Evolutionary conservation across 2,797 vertebrate species (phyloP).

Genomic region (Gadopsis marmoratus): DNA sequence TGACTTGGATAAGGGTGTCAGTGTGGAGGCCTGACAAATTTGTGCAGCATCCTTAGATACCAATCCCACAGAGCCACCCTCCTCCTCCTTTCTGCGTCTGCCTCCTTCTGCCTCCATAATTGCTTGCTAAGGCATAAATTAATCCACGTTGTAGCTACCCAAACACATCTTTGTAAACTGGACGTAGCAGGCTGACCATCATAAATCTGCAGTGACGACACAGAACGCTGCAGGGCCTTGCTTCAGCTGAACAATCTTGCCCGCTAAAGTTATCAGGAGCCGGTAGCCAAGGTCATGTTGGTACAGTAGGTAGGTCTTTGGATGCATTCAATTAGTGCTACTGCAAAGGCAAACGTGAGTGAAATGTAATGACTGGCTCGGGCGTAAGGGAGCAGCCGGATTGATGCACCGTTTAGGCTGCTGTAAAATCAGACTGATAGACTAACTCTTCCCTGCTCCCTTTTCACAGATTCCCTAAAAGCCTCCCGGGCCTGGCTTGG

Average conservation of each 20-base stretch:
- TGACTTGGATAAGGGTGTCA: constrained; percentile 75
- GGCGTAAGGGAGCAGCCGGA: constrained; percentile 31
- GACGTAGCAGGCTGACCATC: constrained; percentile 35
- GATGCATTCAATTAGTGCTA: constrained; percentile 67
- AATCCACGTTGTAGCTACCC: constrained; percentile 46
- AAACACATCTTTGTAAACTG: constrained; percentile 59
- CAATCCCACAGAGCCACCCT: constrained; percentile 31
- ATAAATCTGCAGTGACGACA: constrained; percentile 54
- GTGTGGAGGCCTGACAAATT: constrained; percentile 70
- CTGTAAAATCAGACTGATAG: constrained; percentile 42
- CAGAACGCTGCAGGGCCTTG: constrained; percentile 15
- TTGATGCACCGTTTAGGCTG: constrained; percentile 35
- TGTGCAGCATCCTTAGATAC: constrained; percentile 65
- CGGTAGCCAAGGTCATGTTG: constrained; percentile 58
- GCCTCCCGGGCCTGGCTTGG: constrained; percentile 75
- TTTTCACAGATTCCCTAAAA: constrained; percentile 78
- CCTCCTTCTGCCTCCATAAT: constrained; percentile 34
- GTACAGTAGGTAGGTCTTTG: constrained; percentile 38
- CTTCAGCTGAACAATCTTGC: neutral
- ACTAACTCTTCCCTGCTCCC: constrained; percentile 6
- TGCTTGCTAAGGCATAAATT: constrained; percentile 59
- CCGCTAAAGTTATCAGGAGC: constrained; percentile 17
- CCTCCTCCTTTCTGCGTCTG: neutral
- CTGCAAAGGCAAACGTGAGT: constrained; percentile 52
- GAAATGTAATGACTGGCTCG: constrained; percentile 49